phyloP scores from a whole-genome alignment of 2,797 vertebrate genomes.

The Acrocephalus scirpaceus region DNA sequence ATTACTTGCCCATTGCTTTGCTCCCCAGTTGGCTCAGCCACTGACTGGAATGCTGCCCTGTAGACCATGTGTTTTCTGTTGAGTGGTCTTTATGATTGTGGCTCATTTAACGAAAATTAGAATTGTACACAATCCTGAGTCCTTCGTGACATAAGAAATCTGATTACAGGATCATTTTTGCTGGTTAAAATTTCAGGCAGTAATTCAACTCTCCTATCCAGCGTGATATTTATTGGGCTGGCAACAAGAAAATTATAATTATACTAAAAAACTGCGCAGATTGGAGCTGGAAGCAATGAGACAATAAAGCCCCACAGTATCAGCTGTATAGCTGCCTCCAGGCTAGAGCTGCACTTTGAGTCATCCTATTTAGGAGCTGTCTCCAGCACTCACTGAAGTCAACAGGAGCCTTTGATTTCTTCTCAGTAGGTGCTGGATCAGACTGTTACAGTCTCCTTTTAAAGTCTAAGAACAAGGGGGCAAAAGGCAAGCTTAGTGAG shows the following conservation, averaged over 20 bases:
- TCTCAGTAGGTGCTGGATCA: slow-evolving; percentile 31
- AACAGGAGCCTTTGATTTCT: slow-evolving; percentile 59
- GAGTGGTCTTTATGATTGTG: neutral
- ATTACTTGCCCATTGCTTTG: neutral
- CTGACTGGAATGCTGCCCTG: neutral
- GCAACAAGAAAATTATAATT: slow-evolving; percentile 51
- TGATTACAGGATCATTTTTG: neutral
- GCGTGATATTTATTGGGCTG: slow-evolving; percentile 6
- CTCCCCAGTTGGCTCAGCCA: neutral
- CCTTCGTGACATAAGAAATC: neutral
- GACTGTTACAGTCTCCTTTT: slow-evolving; percentile 5
- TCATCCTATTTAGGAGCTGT: slow-evolving; percentile 27
- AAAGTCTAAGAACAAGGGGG: slow-evolving; percentile 26
- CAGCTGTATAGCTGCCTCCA: slow-evolving; percentile 44
- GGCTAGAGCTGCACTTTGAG: slow-evolving; percentile 16
- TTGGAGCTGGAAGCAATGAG: slow-evolving; percentile 29
- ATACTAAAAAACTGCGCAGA: neutral
- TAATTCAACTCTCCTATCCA: neutral
- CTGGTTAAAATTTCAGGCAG: slow-evolving; percentile 3
- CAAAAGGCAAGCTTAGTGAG: slow-evolving; percentile 27
- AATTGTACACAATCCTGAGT: neutral
- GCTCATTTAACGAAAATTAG: neutral
- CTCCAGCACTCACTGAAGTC: slow-evolving; percentile 38
- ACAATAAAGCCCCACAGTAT: slow-evolving; percentile 14
- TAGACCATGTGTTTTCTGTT: neutral